A percentile compares a stretch with the other conserved stretches of the same genome.
Conservation (phyloP, 1,140 invertebrate genomes). For the Penaeus japonicus region DNA sequence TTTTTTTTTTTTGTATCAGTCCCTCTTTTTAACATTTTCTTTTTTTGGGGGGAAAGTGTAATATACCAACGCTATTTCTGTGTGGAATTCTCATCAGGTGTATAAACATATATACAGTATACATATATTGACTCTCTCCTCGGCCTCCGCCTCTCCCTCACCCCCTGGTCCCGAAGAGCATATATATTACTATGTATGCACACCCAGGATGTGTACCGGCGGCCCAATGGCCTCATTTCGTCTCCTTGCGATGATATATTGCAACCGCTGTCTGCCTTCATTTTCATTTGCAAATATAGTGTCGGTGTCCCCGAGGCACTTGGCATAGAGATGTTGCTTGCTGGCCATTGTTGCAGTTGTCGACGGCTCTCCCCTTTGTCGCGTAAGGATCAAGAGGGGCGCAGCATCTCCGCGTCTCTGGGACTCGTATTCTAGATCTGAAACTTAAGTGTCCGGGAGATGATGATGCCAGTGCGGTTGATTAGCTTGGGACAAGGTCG, state of each 20-base stretch:
- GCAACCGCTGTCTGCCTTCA: conserved; percentile 27
- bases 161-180: not conserved
- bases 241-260: conserved; percentile 40
- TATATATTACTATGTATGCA: not conserved
- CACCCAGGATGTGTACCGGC: not conserved
- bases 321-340: conserved; percentile 54
- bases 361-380: conserved; percentile 36
- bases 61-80: not conserved
- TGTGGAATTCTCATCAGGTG: not conserved
- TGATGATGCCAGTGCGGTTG: not conserved
- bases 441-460: conserved; percentile 21
- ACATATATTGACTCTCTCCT: not conserved
- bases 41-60: no score
- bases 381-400: conserved; percentile 26
- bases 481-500: not conserved
- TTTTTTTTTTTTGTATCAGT: no score
- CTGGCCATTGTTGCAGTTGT: not conserved
- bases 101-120: not conserved
- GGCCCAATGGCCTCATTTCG: conserved; percentile 37
- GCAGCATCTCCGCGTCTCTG: not conserved
- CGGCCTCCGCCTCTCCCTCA: not conserved
- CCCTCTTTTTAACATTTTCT: no score
- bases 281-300: conserved; percentile 47
- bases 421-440: conserved; percentile 18
- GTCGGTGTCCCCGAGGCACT: conserved; percentile 43